phyloP scores from a whole-genome alignment of 2,888 invertebrate genomes.

The Spatulosminthurus flaviceps region DNA sequence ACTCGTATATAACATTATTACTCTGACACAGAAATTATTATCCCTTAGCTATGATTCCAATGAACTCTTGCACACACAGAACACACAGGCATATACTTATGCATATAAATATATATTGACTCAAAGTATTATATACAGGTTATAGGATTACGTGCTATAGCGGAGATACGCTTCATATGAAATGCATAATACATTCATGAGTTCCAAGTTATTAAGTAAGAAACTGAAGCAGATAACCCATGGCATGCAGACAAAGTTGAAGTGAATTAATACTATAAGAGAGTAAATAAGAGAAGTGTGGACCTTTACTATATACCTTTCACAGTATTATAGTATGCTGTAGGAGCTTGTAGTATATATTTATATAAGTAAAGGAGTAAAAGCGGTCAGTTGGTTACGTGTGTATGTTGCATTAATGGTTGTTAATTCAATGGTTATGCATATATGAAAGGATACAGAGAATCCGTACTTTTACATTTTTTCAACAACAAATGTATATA shows the following conservation, averaged over 20 bases:
- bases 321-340: too few species aligned
- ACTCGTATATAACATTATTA: not conserved
- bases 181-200: not conserved
- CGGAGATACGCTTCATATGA: not conserved
- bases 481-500: too few species aligned
- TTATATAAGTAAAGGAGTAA: not conserved
- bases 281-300: too few species aligned
- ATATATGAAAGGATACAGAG: too few species aligned
- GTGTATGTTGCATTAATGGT: not conserved
- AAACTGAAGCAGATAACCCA: conserved; percentile 19
- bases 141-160: too few species aligned
- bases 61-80: not conserved
- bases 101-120: too few species aligned
- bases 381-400: conserved; percentile 15
- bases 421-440: too few species aligned
- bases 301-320: too few species aligned
- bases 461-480: too few species aligned
- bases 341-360: too few species aligned
- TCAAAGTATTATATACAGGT: too few species aligned
- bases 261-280: not conserved
- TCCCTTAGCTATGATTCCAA: not conserved
- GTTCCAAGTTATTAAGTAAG: conserved; percentile 37
- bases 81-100: too few species aligned
- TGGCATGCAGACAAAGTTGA: conserved; percentile 8
- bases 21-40: conserved; percentile 3